Percentiles rank a stretch among this genome's conserved stretches.
Evolutionary conservation across 2,113 vertebrate genomes (phyloP).

Genomic region (Chloropsis hardwickii): DNA sequence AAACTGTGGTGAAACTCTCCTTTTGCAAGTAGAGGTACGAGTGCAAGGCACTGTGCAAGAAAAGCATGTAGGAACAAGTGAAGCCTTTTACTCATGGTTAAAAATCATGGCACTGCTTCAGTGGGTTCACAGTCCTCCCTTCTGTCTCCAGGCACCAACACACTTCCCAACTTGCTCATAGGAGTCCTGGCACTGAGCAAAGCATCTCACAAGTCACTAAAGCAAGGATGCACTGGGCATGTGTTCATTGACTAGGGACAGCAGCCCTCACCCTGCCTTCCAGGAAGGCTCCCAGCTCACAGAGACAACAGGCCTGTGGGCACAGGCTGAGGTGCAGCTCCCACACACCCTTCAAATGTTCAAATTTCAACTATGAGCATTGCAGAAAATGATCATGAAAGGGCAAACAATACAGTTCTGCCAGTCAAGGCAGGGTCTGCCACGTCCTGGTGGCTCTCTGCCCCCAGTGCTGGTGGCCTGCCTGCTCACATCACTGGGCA

Average conservation of each 20-base stretch:
- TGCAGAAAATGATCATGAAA: neutral
- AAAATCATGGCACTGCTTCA: neutral
- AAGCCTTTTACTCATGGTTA: neutral
- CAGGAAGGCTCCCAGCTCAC: neutral
- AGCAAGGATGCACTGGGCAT: neutral
- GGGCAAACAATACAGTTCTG: neutral
- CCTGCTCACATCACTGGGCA: neutral
- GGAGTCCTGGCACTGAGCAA: neutral
- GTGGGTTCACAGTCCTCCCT: neutral
- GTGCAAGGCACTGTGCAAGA: neutral
- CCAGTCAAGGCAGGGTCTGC: accelerated
- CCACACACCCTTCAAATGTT: neutral
- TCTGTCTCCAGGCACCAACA: neutral
- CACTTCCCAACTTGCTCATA: neutral
- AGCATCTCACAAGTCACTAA: neutral
- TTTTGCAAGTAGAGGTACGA: neutral
- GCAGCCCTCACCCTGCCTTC: neutral
- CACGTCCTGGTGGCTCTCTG: neutral
- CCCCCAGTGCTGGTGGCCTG: neutral
- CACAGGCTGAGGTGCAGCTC: neutral
- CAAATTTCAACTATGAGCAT: neutral
- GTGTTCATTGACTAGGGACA: neutral
- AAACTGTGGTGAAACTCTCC: neutral
- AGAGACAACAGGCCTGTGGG: neutral
- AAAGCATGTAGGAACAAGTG: accelerated